Percentiles rank a stretch among this genome's conserved stretches.
These are phyloP conservation scores for Equus quagga DNA, from an alignment of 2,113 vertebrate species.

Conservation along the genomic window DNA sequence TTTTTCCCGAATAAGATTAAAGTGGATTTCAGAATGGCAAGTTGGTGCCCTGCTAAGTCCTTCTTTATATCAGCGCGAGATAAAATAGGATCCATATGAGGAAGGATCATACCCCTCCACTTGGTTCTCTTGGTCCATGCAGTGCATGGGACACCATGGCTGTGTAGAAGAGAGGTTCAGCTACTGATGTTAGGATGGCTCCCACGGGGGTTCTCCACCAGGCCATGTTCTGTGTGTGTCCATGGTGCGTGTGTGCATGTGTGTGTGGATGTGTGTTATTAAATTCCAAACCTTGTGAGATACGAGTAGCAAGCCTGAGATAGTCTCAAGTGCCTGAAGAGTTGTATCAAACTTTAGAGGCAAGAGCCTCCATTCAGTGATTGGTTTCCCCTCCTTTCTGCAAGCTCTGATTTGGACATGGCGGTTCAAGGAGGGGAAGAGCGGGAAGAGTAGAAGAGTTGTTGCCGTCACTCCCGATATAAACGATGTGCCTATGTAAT, in stretches of 20 bases:
- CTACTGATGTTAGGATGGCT: background rate
- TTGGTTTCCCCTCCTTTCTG: background rate
- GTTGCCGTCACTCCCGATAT: background rate
- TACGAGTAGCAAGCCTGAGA: background rate
- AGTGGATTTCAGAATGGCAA: background rate
- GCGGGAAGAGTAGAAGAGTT: background rate
- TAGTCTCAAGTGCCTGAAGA: background rate
- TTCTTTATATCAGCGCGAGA: background rate
- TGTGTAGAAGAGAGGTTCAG: background rate
- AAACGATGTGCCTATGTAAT: background rate
- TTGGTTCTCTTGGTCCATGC: background rate
- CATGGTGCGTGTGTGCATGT: background rate
- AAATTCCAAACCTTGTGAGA: background rate
- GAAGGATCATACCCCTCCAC: background rate
- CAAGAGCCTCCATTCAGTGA: background rate
- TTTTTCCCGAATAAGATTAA: constrained; percentile 40
- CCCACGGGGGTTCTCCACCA: background rate
- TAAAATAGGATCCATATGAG: background rate
- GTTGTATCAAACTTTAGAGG: background rate
- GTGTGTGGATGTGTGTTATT: background rate
- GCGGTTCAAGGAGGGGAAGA: background rate
- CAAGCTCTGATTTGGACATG: constrained; percentile 20
- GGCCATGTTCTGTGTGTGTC: background rate
- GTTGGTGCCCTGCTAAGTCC: background rate
- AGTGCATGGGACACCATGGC: background rate